A percentile compares a stretch with the other conserved stretches of the same genome.
phyloP scores from a whole-genome alignment of 2,113 vertebrate species.

The Rhinoderma darwinii region DNA sequence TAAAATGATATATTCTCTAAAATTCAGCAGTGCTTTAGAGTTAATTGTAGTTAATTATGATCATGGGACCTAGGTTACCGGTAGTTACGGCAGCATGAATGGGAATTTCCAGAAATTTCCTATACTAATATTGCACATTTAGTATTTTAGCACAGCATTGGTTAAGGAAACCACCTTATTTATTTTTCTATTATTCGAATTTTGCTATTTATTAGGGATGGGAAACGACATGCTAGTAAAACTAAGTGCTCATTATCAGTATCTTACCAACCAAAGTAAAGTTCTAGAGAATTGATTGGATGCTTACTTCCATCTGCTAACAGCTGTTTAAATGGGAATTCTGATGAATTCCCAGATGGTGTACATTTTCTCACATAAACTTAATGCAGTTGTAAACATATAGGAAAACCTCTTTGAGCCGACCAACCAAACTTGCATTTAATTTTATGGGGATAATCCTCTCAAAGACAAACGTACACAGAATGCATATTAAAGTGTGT shows the following conservation, averaged over 20 bases:
- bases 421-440: too few species aligned
- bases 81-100: background rate
- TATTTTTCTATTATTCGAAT: background rate
- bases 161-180: background rate
- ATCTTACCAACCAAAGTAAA: conserved; percentile 47
- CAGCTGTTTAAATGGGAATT: conserved; percentile 37
- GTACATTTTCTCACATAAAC: conserved; percentile 13
- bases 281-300: conserved; percentile 13
- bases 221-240: background rate
- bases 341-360: conserved; percentile 44
- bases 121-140: background rate
- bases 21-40: too few species aligned
- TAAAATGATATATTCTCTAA: too few species aligned
- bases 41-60: too few species aligned
- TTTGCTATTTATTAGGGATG: conserved; percentile 9
- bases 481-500: too few species aligned
- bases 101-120: background rate
- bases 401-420: too few species aligned
- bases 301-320: conserved; percentile 38
- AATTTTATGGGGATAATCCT: too few species aligned
- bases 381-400: background rate
- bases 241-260: conserved; percentile 35
- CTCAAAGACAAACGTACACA: too few species aligned
- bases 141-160: background rate
- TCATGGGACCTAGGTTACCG: too few species aligned